Percentiles rank a stretch among this genome's conserved stretches.
Evolutionary conservation across 2,113 vertebrate genomes (phyloP).

Genomic region (Callipepla californica): DNA sequence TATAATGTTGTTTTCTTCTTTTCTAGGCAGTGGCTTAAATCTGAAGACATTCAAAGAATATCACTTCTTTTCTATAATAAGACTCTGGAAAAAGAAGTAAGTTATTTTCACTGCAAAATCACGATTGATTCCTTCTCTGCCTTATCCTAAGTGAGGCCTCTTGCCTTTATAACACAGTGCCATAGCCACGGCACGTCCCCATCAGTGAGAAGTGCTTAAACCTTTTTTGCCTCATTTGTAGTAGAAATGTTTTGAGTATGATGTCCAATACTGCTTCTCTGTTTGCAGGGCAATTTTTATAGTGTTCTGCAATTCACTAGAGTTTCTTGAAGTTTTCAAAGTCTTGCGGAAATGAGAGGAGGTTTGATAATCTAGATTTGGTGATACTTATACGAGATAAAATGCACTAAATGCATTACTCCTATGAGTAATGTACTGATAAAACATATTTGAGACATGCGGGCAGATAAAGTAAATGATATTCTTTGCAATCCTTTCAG

Average conservation of each 20-base stretch:
- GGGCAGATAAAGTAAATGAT: not conserved
- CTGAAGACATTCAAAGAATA: conserved; percentile 98
- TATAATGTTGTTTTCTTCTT: not conserved
- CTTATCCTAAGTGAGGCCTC: not conserved
- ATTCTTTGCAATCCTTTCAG: not conserved
- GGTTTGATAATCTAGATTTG: not conserved
- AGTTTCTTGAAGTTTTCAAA: not conserved
- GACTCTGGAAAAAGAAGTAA: conserved; percentile 95
- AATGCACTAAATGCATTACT: not conserved
- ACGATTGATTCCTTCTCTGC: not conserved
- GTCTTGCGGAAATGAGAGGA: not conserved
- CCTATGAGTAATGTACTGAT: not conserved
- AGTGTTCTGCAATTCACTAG: not conserved
- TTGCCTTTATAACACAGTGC: not conserved
- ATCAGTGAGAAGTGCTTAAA: not conserved
- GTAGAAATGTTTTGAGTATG: not conserved
- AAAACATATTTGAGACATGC: not conserved
- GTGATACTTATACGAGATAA: not conserved
- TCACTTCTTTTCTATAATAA: conserved; percentile 97
- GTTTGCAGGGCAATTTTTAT: not conserved
- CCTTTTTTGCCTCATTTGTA: not conserved
- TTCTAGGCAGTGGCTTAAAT: conserved; percentile 96
- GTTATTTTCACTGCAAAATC: conserved; percentile 14
- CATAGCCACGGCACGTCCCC: not conserved
- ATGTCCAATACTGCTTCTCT: not conserved